These are phyloP conservation scores for Pasiphila rectangulata DNA, from an alignment of 2,888 invertebrate species.

Conservation along the genomic window DNA sequence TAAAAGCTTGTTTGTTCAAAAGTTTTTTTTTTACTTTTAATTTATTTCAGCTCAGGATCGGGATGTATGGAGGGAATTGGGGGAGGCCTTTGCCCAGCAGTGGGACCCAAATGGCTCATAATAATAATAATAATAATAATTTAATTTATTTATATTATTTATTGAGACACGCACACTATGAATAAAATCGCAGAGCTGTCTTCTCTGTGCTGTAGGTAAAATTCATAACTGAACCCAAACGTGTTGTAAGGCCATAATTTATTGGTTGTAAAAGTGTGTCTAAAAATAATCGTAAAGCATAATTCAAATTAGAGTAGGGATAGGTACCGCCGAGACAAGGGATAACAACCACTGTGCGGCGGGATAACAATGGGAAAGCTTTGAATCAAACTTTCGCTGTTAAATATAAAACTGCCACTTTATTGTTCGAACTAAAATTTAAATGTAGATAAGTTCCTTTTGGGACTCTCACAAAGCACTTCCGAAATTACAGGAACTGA, in stretches of 20 bases:
- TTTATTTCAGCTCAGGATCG: no score
- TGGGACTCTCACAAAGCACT: not conserved
- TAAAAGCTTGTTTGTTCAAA: no score
- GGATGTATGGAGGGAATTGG: no score
- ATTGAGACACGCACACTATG: no score
- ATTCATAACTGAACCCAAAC: conserved; percentile 12
- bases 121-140: no score
- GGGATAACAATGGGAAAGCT: conserved; percentile 4
- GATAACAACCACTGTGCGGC: conserved; percentile 1
- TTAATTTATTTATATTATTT: no score
- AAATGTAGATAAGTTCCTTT: not conserved
- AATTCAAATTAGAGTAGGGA: conserved; percentile 6
- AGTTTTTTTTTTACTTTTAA: no score
- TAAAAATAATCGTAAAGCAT: conserved; percentile 14
- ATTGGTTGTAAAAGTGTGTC: conserved; percentile 5
- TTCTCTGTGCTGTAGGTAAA: no score
- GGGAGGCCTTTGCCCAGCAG: no score
- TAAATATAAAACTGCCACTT: not conserved
- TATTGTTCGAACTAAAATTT: not conserved
- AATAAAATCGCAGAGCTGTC: no score
- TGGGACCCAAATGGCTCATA: no score
- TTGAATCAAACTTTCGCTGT: not conserved
- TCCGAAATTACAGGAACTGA: not conserved
- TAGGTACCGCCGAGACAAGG: not conserved
- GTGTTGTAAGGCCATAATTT: conserved; percentile 4